Conservation (phyloP, 2,797 vertebrate genomes). For the Myotis daubentonii region DNA sequence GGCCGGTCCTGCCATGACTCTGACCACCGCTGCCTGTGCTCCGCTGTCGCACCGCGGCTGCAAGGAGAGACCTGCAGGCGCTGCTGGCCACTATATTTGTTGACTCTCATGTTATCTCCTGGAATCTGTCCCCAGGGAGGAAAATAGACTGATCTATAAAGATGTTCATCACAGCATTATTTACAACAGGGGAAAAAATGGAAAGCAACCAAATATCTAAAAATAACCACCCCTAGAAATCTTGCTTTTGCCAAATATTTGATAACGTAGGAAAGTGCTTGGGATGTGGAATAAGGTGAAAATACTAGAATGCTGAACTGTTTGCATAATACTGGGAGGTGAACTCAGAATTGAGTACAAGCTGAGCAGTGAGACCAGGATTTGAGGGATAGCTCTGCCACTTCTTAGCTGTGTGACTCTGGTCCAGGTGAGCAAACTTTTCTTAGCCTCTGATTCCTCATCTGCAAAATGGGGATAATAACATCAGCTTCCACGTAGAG, state of each 20-base stretch:
- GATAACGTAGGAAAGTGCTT: background rate
- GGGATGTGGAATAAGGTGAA: background rate
- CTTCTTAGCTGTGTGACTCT: background rate
- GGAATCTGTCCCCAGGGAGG: background rate
- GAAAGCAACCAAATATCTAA: background rate
- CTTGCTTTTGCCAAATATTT: background rate
- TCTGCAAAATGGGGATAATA: background rate
- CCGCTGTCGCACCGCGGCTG: too few relatives aligned
- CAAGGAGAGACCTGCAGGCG: too few relatives aligned
- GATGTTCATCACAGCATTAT: background rate
- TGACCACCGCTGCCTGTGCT: too few relatives aligned
- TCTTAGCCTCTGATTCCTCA: background rate
- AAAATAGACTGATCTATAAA: background rate
- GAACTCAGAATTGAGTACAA: background rate
- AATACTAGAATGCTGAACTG: background rate
- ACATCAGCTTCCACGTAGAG: background rate
- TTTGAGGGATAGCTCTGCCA: background rate
- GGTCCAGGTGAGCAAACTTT: background rate
- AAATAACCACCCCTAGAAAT: constrained; percentile 4
- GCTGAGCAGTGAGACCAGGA: background rate
- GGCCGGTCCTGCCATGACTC: too few relatives aligned
- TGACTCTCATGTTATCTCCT: constrained; percentile 47
- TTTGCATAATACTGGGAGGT: background rate
- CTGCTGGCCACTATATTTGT: background rate
- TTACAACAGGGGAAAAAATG: background rate